Conservation (phyloP, 2,113 vertebrate species). For the Leucopternis melanops region DNA sequence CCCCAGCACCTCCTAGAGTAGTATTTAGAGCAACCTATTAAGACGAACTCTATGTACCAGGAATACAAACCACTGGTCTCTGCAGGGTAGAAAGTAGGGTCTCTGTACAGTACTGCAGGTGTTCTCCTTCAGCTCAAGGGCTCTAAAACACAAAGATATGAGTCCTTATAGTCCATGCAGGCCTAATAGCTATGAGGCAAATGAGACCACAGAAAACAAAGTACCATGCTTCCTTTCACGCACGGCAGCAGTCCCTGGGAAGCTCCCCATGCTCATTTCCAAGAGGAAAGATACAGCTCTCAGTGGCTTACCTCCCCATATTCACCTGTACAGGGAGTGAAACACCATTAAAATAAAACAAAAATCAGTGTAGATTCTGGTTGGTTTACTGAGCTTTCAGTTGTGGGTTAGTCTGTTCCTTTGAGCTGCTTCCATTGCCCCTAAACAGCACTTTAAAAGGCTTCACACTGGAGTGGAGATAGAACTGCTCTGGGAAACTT, state of each 20-base stretch:
- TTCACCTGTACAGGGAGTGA: background rate
- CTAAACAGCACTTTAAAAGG: background rate
- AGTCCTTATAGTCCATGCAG: background rate
- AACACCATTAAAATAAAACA: background rate
- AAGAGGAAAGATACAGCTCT: background rate
- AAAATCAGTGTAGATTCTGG: background rate
- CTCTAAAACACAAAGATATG: background rate
- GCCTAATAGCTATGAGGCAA: background rate
- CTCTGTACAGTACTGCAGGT: background rate
- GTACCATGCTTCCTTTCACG: fast-evolving
- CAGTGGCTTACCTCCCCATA: background rate
- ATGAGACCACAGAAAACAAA: background rate
- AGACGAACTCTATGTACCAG: background rate
- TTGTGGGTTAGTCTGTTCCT: background rate
- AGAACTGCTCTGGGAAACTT: background rate
- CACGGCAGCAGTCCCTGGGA: background rate
- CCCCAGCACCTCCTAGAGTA: background rate
- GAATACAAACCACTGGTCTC: background rate
- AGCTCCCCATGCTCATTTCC: background rate
- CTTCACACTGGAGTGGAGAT: background rate
- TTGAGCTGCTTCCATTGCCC: background rate
- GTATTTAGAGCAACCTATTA: background rate
- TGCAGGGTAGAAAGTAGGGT: background rate
- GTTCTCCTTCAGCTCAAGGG: background rate
- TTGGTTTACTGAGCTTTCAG: background rate